A percentile compares a stretch with the other conserved stretches of the same genome.
Evolutionary conservation across 1,140 invertebrate genomes (phyloP).

Genomic region (Bombyx mori): ASM3026992v2 NC_085124.1:405501-406000

Average conservation of each 20-base stretch:
- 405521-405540: conserved; percentile 35
- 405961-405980: too few relatives aligned
- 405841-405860: neutral
- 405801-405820: too few relatives aligned
- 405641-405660: conserved; percentile 4
- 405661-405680: conserved; percentile 16
- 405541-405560: conserved; percentile 36
- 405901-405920: neutral
- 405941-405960: too few relatives aligned
- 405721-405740: conserved; percentile 6
- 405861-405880: too few relatives aligned
- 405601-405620: conserved; percentile 26
- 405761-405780: too few relatives aligned
- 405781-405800: too few relatives aligned
- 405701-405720: too few relatives aligned
- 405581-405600: conserved; percentile 38
- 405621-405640: conserved; percentile 16
- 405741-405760: conserved; percentile 1
- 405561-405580: conserved; percentile 24
- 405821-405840: too few relatives aligned
- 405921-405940: neutral
- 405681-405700: conserved; percentile 7
- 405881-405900: neutral
- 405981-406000: too few relatives aligned
- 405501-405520: conserved; percentile 26